Conservation (phyloP, 2,797 vertebrate species). For the Clarias platycephalus region DNA sequence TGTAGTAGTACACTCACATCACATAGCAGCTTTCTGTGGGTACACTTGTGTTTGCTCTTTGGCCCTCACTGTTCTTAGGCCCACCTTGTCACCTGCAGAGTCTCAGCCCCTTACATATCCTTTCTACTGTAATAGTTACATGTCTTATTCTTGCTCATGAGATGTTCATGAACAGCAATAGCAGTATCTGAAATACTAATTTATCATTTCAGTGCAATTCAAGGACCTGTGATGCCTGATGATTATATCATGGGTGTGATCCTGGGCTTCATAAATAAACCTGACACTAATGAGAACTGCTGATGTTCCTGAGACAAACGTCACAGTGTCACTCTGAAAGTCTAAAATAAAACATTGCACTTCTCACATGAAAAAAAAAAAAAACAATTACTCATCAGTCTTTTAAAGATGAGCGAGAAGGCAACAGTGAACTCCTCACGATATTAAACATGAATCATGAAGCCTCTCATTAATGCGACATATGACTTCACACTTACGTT, state of each 20-base stretch:
- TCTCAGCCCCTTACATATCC: too few species aligned
- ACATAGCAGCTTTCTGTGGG: too few species aligned
- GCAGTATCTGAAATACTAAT: not conserved
- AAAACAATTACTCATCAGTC: not conserved
- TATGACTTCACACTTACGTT: conserved; percentile 17
- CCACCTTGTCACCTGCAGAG: too few species aligned
- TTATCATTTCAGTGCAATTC: not conserved
- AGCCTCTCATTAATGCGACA: conserved; percentile 24
- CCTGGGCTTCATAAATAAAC: not conserved
- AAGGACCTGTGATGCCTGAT: not conserved
- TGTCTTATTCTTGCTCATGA: not conserved
- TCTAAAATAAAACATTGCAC: not conserved
- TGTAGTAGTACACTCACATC: too few species aligned
- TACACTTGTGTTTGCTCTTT: too few species aligned
- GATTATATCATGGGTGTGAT: not conserved
- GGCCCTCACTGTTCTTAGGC: too few species aligned
- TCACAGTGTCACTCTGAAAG: not conserved
- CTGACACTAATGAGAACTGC: conserved; percentile 6
- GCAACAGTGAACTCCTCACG: not conserved
- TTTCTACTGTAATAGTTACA: not conserved
- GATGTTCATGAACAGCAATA: not conserved
- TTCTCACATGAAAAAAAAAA: not conserved
- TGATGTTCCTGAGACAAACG: not conserved
- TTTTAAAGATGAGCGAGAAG: not conserved
- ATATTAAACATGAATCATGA: conserved; percentile 36